These are phyloP conservation scores for Cyprinodon diabolis DNA, from an alignment of 2,797 vertebrate genomes.

Conservation along the genomic window DNA sequence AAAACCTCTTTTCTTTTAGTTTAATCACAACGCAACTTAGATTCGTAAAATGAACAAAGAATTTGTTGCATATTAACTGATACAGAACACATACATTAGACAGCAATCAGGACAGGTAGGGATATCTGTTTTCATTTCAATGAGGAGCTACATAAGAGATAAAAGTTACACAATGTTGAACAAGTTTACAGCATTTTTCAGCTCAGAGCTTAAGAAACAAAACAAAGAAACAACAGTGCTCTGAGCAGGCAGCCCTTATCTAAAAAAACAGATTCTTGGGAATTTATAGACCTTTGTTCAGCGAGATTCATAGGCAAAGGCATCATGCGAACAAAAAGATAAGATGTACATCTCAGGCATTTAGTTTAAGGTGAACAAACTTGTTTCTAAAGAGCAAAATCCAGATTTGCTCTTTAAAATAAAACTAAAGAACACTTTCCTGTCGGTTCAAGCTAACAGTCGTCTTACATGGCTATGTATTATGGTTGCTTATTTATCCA, in stretches of 20 bases:
- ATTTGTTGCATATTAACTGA: conserved; percentile 24
- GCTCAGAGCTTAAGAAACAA: conserved; percentile 1
- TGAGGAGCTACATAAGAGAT: conserved; percentile 10
- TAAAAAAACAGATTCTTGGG: conserved; percentile 32
- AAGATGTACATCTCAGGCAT: conserved; percentile 27
- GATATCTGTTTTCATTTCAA: conserved; percentile 15
- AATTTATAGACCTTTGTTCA: conserved; percentile 17
- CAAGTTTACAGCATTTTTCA: conserved; percentile 8
- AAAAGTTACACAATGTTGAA: conserved; percentile 7
- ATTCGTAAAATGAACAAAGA: conserved; percentile 48
- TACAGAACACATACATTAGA: conserved; percentile 22
- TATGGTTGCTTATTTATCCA: background rate
- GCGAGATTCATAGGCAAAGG: conserved; percentile 37
- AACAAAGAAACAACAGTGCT: background rate
- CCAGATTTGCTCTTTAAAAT: conserved; percentile 6
- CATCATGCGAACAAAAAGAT: conserved; percentile 11
- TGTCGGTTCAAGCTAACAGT: background rate
- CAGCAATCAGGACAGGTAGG: conserved; percentile 11
- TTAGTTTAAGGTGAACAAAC: conserved; percentile 33
- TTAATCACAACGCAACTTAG: conserved; percentile 30
- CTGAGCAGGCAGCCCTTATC: conserved; percentile 34
- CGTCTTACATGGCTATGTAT: background rate
- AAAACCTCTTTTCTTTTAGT: conserved; percentile 32
- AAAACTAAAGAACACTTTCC: conserved; percentile 4
- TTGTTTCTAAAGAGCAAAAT: conserved; percentile 33